Base-by-base conservation (phyloP, 2,888 invertebrate genomes). In the Laspeyria flexula region DNA sequence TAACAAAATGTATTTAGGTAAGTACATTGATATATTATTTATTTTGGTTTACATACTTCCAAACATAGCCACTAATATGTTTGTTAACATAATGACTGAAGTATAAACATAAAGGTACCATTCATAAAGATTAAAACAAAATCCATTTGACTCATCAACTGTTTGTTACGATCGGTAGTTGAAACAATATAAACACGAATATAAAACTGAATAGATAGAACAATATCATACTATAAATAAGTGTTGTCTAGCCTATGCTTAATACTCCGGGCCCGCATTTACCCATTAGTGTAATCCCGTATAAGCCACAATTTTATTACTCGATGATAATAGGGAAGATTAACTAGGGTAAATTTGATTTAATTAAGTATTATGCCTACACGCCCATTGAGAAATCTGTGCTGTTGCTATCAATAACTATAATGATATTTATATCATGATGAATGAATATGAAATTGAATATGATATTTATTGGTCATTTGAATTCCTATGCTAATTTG, bases 331-430 rank as follows among this genome's bases (percentile, higher is more conserved):
- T 83, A 65, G 71, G 77, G 68, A 66, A 75, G 73, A 85, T 85
- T 81, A 83, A 77, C 77, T 57, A 59, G 66, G 68, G 74, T 79
- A 85, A 83, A 86, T 83, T 81, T 77, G 73, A 80, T 79, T 79
- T 73, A 75, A 78, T 74, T 68, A 50, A 64, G 60, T 63, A 70
- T 64, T 62, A 65, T 56, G 62, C 55, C 59, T 49, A 48, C 57
- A 54, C 47, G 60, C 51, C 60, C 52, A 63, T 64, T 47, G 56
- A 67, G 59, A 69, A 60, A 69, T 70, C 61, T 56, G 46, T 45
- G 45, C 37, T 59, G 44, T 27, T 47, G 40, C 31, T 23, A 56
- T 48, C 30, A 48, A 47, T 49, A 44, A 44, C 15, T 11, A 15
- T 43, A 41, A 52, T 40, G 44, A 65, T 51, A 47, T 44, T 58